A percentile compares a stretch with the other conserved stretches of the same genome.
phyloP scores from a whole-genome alignment of 2,888 invertebrate species.

The Erannis defoliaria region DNA sequence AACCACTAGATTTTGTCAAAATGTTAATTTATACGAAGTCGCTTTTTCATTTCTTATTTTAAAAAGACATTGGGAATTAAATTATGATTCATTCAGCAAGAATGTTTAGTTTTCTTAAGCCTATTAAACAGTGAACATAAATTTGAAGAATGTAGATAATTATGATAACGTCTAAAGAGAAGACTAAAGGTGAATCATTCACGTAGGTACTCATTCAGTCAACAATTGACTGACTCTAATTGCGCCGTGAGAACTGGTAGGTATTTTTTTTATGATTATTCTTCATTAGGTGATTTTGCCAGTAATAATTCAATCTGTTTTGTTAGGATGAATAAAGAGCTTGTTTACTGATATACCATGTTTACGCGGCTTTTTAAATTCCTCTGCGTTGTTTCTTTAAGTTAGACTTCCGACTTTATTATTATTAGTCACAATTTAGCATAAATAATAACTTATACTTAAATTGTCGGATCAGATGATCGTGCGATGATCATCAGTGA shows the following conservation, averaged over 20 bases:
- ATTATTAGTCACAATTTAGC: too few relatives aligned
- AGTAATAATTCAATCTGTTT: neutral
- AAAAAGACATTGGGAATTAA: too few relatives aligned
- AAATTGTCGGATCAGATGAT: too few relatives aligned
- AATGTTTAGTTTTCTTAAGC: conserved; percentile 3
- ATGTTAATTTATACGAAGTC: too few relatives aligned
- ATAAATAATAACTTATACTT: too few relatives aligned
- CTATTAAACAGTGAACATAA: neutral
- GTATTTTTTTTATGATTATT: neutral
- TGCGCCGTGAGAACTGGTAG: conserved; percentile 20
- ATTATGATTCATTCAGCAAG: too few relatives aligned
- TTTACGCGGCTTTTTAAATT: too few relatives aligned
- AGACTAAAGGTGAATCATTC: conserved; percentile 34
- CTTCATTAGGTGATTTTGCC: neutral
- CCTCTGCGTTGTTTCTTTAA: too few relatives aligned
- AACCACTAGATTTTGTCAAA: too few relatives aligned
- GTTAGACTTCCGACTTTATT: too few relatives aligned
- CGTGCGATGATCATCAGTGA: neutral
- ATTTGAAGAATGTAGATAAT: conserved; percentile 30
- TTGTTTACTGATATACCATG: too few relatives aligned
- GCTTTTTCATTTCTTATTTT: too few relatives aligned
- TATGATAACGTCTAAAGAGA: conserved; percentile 31
- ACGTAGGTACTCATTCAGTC: conserved; percentile 14
- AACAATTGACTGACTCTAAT: conserved; percentile 11
- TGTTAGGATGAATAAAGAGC: neutral